Evolutionary conservation across 2,888 invertebrate genomes (phyloP), one percentile per base, ranked within the genome.

Genomic region (Apotomis betuletana): DNA sequence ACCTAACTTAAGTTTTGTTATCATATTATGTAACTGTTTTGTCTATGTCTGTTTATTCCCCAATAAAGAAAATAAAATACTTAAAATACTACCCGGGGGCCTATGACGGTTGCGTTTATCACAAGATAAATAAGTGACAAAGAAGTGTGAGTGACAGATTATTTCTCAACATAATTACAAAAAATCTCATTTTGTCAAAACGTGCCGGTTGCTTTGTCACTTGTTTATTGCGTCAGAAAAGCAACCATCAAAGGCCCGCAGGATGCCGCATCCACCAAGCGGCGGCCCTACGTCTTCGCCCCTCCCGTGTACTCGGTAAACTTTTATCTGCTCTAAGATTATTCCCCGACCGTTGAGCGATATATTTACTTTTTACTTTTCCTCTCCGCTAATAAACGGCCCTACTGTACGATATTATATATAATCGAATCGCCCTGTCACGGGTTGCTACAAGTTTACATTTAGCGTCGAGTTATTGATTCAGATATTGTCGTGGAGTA

Each of bases 291-390:
- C 69, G 12, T 36, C 52, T 80, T 83, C 81, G 4, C 63, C 76
- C 74, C 75, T 87, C 86, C 27, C 27, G 27, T 27, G 27, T 2
- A 27, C 27, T 84, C 83, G 79, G 86, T 85, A 85, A 80, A 87
- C 80, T 88, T 85, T 86, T 87, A 88, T 89, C 84, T 85, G 80
- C 79, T 81, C 80, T 81, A 83, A 83, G 83, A 88, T 89, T 88
- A 90, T 88, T 88, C 90, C 85, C 82, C 79, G 80, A 78, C 80
- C 83, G 90, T 81, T 89, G 90, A 90, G 81, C 88, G 90, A 90
- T 90, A 90, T 90, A 90, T 86, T 85, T 84, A 84, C 81, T 80
- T 82, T 80, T 75, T 73, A 75, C 72, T 74, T 71, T 69, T 67
- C 64, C 15, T 74, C 74, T 38, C 8, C 59, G 63, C 67, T 72